A percentile compares a stretch with the other conserved stretches of the same genome.
Evolutionary conservation across 2,888 invertebrate genomes (phyloP).

Genomic region (Mylabris sibirica): DNA sequence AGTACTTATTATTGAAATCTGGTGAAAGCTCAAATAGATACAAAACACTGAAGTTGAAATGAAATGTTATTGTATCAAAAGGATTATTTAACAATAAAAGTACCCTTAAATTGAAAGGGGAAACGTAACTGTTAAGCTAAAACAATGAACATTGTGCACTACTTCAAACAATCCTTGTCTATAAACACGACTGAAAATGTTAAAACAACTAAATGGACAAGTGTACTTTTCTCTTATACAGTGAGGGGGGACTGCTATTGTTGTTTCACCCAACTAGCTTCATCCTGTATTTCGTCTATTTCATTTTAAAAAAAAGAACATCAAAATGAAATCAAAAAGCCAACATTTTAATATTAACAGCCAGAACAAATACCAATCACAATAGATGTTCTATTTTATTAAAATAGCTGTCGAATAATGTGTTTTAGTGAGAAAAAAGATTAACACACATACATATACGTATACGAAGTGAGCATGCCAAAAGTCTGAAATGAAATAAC

Average conservation of each 20-base stretch:
- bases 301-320: conserved; percentile 30
- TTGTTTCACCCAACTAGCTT: conserved; percentile 45
- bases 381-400: conserved; percentile 10
- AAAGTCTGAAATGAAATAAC: background rate
- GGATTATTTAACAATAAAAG: conserved; percentile 42
- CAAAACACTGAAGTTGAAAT: conserved; percentile 36
- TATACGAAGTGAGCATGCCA: conserved; percentile 19
- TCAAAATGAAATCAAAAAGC: conserved; percentile 20
- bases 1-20: background rate
- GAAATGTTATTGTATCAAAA: conserved; percentile 41
- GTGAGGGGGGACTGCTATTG: conserved; percentile 43
- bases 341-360: conserved; percentile 22
- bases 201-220: conserved; percentile 54
- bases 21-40: conserved; percentile 15
- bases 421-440: conserved; percentile 10
- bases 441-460: too few species aligned
- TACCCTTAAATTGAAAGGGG: conserved; percentile 36
- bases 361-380: conserved; percentile 14
- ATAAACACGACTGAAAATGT: conserved; percentile 52
- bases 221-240: conserved; percentile 49
- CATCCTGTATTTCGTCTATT: conserved; percentile 25
- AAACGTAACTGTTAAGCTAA: conserved; percentile 45
- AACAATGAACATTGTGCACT: conserved; percentile 51
- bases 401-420: conserved; percentile 23
- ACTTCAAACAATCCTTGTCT: conserved; percentile 52